These are phyloP conservation scores for Drymodes brunneopygia DNA, from an alignment of 2,113 vertebrate species.

Conservation along the genomic window DNA sequence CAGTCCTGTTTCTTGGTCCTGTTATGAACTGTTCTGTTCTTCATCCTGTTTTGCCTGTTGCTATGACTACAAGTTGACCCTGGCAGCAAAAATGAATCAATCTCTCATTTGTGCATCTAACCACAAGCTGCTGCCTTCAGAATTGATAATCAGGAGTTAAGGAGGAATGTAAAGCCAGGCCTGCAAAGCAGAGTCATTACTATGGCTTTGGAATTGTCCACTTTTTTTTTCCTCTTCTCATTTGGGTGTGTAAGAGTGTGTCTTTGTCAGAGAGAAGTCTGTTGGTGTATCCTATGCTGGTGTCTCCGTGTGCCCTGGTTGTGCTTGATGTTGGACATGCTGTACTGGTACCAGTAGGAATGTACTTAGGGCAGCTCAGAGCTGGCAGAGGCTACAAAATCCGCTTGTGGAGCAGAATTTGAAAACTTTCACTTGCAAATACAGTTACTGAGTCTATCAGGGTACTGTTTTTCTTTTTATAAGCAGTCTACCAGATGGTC, in stretches of 20 bases:
- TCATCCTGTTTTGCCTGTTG: conserved; percentile 50
- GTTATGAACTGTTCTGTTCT: conserved; percentile 19
- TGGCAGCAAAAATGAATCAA: conserved; percentile 24
- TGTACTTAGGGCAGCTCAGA: not conserved
- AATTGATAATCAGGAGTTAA: not conserved
- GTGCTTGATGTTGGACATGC: not conserved
- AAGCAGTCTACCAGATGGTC: conserved; percentile 1
- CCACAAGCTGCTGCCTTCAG: not conserved
- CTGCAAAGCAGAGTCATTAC: not conserved
- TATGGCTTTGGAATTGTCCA: not conserved
- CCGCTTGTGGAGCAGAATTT: not conserved
- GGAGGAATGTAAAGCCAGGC: not conserved
- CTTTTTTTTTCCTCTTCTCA: not conserved
- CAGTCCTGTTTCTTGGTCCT: conserved; percentile 5
- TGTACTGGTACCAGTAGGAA: not conserved
- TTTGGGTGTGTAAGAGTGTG: not conserved
- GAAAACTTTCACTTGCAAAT: not conserved
- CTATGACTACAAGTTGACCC: conserved; percentile 50
- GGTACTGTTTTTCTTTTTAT: not conserved
- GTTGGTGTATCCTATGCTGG: not conserved
- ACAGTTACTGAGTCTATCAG: not conserved
- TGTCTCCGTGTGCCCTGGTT: not conserved
- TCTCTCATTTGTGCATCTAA: conserved; percentile 29
- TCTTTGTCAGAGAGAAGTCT: not conserved
- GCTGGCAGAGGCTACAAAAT: not conserved